Conservation (phyloP, 2,888 invertebrate species). For the Nomada fucata region DNA sequence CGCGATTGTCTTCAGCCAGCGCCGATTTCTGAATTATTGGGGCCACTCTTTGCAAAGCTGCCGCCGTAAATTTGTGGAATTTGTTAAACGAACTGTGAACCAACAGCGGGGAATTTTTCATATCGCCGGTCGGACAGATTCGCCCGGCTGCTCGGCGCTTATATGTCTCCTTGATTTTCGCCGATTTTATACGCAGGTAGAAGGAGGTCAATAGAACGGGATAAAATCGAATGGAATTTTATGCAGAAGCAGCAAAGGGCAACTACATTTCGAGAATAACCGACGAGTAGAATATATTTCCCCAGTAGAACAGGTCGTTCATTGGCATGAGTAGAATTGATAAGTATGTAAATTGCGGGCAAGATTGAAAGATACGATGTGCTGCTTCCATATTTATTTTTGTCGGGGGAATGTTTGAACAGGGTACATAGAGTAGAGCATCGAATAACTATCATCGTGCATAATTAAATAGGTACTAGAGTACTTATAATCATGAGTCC, state of each 20-base stretch:
- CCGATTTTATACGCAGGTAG: slow-evolving; percentile 16
- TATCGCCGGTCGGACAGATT: neutral
- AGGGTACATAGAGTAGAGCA: no score
- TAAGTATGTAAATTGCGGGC: no score
- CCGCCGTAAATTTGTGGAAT: slow-evolving; percentile 53
- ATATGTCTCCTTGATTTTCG: neutral
- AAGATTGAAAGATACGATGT: no score
- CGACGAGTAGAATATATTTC: neutral
- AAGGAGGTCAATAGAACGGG: neutral
- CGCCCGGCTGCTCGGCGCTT: neutral
- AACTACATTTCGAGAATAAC: neutral
- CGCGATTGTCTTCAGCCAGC: slow-evolving; percentile 50
- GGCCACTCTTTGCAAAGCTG: slow-evolving; percentile 39
- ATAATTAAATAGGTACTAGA: no score
- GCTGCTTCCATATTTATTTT: no score
- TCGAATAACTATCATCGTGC: no score
- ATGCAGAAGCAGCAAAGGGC: neutral
- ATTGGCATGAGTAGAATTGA: no score
- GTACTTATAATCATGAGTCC: no score
- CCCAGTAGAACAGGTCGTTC: no score
- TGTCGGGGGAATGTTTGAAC: no score
- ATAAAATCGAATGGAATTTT: neutral
- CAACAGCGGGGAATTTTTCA: slow-evolving; percentile 62
- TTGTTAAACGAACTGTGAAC: slow-evolving; percentile 73
- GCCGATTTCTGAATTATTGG: slow-evolving; percentile 70